phyloP scores from a whole-genome alignment of 2,888 invertebrate genomes.

The Octonoba sinensis region DNA sequence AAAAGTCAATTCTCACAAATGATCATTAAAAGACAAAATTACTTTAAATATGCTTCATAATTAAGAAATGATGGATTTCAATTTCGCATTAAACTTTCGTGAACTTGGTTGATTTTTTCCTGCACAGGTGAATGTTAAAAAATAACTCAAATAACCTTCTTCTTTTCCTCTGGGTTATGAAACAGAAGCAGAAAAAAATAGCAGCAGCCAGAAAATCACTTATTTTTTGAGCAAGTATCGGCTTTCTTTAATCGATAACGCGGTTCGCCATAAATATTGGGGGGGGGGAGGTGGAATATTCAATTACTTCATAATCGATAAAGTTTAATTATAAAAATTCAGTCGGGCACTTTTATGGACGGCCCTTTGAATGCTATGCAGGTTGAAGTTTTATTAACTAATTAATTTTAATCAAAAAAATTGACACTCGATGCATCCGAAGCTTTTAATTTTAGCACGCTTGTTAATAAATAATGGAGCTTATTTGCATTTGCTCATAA shows the following conservation, averaged over 20 bases:
- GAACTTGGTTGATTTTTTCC: too few species aligned
- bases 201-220: not conserved
- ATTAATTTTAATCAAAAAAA: slow-evolving; percentile 24
- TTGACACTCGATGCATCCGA: slow-evolving; percentile 18
- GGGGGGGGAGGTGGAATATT: not conserved
- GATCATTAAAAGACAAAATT: too few species aligned
- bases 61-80: too few species aligned
- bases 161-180: too few species aligned
- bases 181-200: too few species aligned
- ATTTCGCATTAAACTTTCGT: too few species aligned
- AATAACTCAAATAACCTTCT: too few species aligned
- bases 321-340: slow-evolving; percentile 44
- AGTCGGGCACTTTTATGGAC: not conserved
- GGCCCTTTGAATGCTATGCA: not conserved
- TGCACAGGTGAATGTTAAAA: too few species aligned
- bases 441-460: slow-evolving; percentile 15
- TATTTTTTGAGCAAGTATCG: slow-evolving; percentile 20
- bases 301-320: slow-evolving; percentile 32
- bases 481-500: not conserved
- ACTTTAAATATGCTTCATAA: too few species aligned
- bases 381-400: slow-evolving; percentile 23
- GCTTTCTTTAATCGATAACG: slow-evolving; percentile 33
- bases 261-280: slow-evolving; percentile 20
- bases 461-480: not conserved
- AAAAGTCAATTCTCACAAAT: too few species aligned